phyloP scores from a whole-genome alignment of 1,140 invertebrate genomes.

The Caenorhabditis briggsae region DNA sequence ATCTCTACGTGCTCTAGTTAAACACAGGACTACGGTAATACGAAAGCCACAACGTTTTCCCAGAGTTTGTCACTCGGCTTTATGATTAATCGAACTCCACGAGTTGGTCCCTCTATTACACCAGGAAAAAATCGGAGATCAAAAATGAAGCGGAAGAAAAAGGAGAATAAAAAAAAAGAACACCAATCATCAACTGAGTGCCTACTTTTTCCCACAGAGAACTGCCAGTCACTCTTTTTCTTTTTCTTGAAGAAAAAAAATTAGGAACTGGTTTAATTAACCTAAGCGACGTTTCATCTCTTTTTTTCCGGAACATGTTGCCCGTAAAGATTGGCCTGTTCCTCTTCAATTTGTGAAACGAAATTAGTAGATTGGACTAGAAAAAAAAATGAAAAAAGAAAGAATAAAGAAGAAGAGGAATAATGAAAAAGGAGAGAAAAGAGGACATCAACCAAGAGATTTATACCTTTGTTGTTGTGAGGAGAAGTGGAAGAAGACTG shows the following conservation, averaged over 20 bases:
- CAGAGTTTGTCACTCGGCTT: too few relatives aligned
- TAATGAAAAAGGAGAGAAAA: background rate
- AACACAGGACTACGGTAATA: too few relatives aligned
- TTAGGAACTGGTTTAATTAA: conserved; percentile 17
- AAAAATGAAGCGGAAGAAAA: background rate
- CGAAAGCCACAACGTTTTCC: too few relatives aligned
- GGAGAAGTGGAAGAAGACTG: conserved; percentile 1
- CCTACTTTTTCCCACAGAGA: background rate
- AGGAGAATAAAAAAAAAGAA: background rate
- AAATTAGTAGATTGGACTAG: background rate
- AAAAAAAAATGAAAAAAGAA: background rate
- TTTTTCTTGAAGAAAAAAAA: background rate
- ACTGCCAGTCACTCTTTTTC: background rate
- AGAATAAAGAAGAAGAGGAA: background rate
- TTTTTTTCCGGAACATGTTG: conserved; percentile 14
- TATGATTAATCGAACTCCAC: too few relatives aligned
- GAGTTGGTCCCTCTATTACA: background rate
- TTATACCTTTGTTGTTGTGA: conserved; percentile 47
- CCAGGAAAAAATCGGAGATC: background rate
- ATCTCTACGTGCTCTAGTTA: too few relatives aligned
- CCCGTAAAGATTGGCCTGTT: too few relatives aligned
- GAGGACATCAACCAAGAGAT: conserved; percentile 30
- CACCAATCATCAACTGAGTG: conserved; percentile 9
- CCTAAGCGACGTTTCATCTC: background rate
- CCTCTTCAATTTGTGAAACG: background rate